Conservation (phyloP, 1,140 invertebrate genomes). For the Magallana ariakensis region DNA sequence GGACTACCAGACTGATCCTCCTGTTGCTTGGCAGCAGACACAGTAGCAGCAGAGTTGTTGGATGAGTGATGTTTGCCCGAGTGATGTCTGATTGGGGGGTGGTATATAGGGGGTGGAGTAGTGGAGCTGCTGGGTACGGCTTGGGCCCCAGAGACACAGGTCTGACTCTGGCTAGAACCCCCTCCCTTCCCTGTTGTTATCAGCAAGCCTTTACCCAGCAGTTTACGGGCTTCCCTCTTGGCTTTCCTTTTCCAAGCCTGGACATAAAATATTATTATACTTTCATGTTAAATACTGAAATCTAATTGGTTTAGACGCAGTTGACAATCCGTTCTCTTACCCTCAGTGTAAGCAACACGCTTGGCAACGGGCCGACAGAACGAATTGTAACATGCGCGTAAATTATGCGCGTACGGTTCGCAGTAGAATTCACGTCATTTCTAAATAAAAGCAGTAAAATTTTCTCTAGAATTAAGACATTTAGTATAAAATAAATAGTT, state of each 20-base stretch:
- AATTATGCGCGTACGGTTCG: too few relatives aligned
- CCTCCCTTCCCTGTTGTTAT: constrained; percentile 80
- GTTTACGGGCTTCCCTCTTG: constrained; percentile 83
- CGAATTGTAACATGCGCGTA: too few relatives aligned
- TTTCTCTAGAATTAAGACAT: too few relatives aligned
- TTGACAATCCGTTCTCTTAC: too few relatives aligned
- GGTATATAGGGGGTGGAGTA: constrained; percentile 43
- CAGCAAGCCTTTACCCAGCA: constrained; percentile 80
- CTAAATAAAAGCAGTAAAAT: too few relatives aligned
- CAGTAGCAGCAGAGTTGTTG: constrained; percentile 59
- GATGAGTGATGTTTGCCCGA: constrained; percentile 2
- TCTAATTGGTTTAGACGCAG: too few relatives aligned
- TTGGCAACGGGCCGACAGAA: too few relatives aligned
- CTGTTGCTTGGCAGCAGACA: constrained; percentile 24
- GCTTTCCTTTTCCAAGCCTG: constrained; percentile 89
- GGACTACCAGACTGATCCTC: constrained; percentile 55
- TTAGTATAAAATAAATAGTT: too few relatives aligned
- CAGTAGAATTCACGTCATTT: too few relatives aligned
- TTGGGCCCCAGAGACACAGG: constrained; percentile 19
- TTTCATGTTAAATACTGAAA: too few relatives aligned
- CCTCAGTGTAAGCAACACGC: too few relatives aligned
- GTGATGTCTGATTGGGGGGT: constrained; percentile 38
- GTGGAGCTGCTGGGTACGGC: constrained; percentile 64
- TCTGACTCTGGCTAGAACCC: constrained; percentile 47
- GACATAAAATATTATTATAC: too few relatives aligned